Conservation (phyloP, 2,113 vertebrate genomes). For the Dipodomys merriami region DNA sequence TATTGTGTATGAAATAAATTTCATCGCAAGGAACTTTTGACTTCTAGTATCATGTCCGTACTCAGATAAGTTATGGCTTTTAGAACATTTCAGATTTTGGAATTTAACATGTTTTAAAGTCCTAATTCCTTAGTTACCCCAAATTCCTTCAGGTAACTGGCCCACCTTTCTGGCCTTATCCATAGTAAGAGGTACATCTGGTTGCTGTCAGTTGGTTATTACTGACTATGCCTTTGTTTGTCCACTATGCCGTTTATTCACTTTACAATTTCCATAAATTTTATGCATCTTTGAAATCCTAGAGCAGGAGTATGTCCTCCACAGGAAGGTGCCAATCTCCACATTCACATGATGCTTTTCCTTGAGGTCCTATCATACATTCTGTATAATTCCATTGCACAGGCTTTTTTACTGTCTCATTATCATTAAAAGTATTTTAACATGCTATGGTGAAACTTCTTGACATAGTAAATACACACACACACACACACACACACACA, state of each 20-base stretch:
- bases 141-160: neutral
- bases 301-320: neutral
- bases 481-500: too few species aligned
- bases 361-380: neutral
- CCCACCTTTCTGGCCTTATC: neutral
- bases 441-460: too few species aligned
- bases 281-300: neutral
- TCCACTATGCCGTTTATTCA: neutral
- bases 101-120: neutral
- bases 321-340: neutral
- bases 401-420: neutral
- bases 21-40: neutral
- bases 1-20: neutral
- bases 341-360: neutral
- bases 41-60: neutral
- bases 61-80: neutral
- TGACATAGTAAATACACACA: too few species aligned
- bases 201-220: neutral
- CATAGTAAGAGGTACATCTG: neutral
- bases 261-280: conserved; percentile 13
- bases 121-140: neutral
- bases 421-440: neutral
- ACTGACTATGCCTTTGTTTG: neutral
- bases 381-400: neutral
- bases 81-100: neutral